A percentile compares a stretch with the other conserved stretches of the same genome.
These are phyloP conservation scores for Pogonus chalceus DNA, from an alignment of 1,140 invertebrate species.

Conservation along the genomic window DNA sequence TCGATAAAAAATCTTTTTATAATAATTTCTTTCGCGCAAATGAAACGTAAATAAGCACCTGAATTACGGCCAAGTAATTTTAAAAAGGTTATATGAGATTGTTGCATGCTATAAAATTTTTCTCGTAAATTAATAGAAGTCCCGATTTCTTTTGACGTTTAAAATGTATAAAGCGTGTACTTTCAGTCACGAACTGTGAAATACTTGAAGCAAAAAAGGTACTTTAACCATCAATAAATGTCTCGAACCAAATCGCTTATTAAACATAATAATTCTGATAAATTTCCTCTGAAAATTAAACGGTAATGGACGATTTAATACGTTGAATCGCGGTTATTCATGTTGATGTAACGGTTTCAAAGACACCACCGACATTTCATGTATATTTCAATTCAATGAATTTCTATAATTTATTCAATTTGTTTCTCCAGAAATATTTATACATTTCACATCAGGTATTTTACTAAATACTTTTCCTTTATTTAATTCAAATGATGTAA, in stretches of 20 bases:
- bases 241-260: slow-evolving; percentile 1
- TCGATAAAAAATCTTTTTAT: too few species aligned
- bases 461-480: too few species aligned
- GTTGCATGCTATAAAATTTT: not conserved
- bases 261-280: slow-evolving; percentile 5
- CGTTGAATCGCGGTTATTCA: too few species aligned
- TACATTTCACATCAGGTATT: too few species aligned
- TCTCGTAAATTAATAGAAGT: slow-evolving; percentile 4
- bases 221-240: not conserved
- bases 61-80: not conserved
- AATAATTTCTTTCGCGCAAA: too few species aligned
- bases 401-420: too few species aligned
- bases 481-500: too few species aligned
- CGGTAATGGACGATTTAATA: not conserved
- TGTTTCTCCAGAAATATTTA: too few species aligned
- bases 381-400: too few species aligned
- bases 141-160: slow-evolving; percentile 4
- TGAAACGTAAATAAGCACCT: too few species aligned
- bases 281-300: not conserved
- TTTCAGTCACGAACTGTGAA: not conserved
- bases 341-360: too few species aligned
- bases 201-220: not conserved
- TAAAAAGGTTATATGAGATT: not conserved
- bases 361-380: too few species aligned
- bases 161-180: slow-evolving; percentile 4